Evolutionary conservation across 2,888 invertebrate species (phyloP), one percentile per base, ranked within the genome.

Genomic region (Pimpla rufipes): DNA sequence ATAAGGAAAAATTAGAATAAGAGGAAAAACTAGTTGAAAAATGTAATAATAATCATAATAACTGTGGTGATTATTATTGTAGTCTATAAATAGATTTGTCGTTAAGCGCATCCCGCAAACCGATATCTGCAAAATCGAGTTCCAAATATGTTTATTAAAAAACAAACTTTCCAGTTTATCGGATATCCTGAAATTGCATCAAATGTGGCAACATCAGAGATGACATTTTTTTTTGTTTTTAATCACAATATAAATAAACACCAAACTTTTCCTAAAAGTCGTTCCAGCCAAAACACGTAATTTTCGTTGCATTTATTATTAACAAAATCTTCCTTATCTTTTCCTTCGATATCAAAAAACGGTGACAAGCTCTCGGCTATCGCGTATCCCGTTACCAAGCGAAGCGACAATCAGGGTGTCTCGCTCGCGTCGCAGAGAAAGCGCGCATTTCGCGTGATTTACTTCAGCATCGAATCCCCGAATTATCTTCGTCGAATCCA

Each of bases 341-440:
- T n/a, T n/a, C n/a, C 29, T 29, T 13, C 2, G 23, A 21, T 23
- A 23, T 10, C 10, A 55, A 5, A 55, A 55, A 55, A 23, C 13
- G 23, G 55, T 23, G 11, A 55, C 23, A 52, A 23, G 52, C 23
- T 18, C 50, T 1, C 18, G 18, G 8, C 18, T 52, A 52, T 52
- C 50, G 3, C 23, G 23, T 55, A 55, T 55, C 23, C 55, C 23
- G 55, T 55, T 55, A 55, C 55, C 21, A 55, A 55, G 55, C 11
- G 55, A 55, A 55, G 55, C 37, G n/a, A 37, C 2, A 0, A 29
- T 57, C 29, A 35, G 18, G n/a, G 29, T 59, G 37, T 35, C 59
- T 59, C 35, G 4, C n/a, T 59, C 59, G 10, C 7, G 6, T n/a
- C 29, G n/a, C 5, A 35, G 37, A 37, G 59, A 59, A 59, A 59